phyloP scores from a whole-genome alignment of 64 coral and sea anemone genomes.

The Montipora sp. region DNA sequence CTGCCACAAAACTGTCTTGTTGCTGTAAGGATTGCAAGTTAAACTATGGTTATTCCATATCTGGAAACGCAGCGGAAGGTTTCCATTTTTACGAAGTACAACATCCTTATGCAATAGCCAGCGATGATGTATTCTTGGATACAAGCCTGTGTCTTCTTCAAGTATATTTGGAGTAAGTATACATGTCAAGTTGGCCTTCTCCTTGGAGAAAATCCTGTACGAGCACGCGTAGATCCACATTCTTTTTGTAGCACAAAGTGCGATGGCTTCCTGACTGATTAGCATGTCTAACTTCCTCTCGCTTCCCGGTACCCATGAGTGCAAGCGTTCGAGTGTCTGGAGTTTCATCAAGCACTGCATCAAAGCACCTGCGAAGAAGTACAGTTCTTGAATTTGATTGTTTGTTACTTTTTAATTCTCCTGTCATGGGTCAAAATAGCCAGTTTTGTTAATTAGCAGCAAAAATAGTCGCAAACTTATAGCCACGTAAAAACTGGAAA shows the following conservation, averaged over 20 bases:
- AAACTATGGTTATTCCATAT: conserved; percentile 32
- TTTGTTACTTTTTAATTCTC: not conserved
- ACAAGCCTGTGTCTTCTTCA: conserved; percentile 19
- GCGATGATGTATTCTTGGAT: conserved; percentile 22
- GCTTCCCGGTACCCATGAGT: too few species aligned
- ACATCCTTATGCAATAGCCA: conserved; percentile 14
- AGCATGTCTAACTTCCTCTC: too few species aligned
- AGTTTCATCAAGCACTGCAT: too few species aligned
- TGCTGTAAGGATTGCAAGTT: conserved; percentile 13
- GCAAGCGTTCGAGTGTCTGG: too few species aligned
- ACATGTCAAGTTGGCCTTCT: too few species aligned
- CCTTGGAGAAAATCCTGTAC: too few species aligned
- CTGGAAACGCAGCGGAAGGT: conserved; percentile 1
- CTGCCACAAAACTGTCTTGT: conserved; percentile 16
- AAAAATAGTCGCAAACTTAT: not conserved
- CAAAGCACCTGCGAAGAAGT: not conserved
- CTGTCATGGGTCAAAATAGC: not conserved
- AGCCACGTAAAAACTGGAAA: too few species aligned
- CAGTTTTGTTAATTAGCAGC: not conserved
- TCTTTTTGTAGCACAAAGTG: not conserved
- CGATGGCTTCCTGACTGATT: too few species aligned
- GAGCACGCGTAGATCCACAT: not conserved
- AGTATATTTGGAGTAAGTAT: conserved; percentile 48
- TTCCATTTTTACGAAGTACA: not conserved
- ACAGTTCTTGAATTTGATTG: conserved; percentile 2